Percentiles rank a stretch among this genome's conserved stretches.
phyloP scores from a whole-genome alignment of 2,888 invertebrate species.

The Azorinus chamasolen region DNA sequence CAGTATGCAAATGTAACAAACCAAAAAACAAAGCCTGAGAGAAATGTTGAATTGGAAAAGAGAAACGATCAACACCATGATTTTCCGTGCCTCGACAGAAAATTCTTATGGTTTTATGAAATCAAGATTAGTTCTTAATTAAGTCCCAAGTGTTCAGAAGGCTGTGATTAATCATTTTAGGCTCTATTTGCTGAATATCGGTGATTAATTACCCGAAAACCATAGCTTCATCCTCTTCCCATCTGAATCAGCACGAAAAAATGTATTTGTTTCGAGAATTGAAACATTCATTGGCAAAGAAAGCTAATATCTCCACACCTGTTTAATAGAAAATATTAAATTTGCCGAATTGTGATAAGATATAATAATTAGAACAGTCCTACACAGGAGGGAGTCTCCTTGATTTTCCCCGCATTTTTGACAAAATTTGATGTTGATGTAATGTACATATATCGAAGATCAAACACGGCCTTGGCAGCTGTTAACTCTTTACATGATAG shows the following conservation, averaged over 20 bases:
- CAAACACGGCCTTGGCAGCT: constrained; percentile 45
- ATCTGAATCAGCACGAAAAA: no score
- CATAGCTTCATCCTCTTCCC: neutral
- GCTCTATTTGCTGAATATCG: no score
- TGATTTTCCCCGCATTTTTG: constrained; percentile 30
- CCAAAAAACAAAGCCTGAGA: no score
- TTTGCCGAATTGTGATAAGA: constrained; percentile 48
- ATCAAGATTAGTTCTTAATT: constrained; percentile 61
- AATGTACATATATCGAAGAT: constrained; percentile 52
- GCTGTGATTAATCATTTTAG: no score
- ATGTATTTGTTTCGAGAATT: no score
- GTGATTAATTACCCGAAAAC: constrained; percentile 1
- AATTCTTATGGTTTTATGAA: no score
- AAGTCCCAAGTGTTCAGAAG: constrained; percentile 55
- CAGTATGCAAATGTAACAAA: no score
- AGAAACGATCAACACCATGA: no score
- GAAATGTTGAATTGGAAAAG: no score
- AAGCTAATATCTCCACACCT: constrained; percentile 60
- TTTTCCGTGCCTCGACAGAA: no score
- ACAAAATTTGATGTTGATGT: constrained; percentile 28
- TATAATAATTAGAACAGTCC: constrained; percentile 46
- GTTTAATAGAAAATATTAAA: constrained; percentile 59
- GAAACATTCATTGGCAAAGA: constrained; percentile 35
- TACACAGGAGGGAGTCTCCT: constrained; percentile 33
- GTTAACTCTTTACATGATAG: no score